These are phyloP conservation scores for Indicator indicator DNA, from an alignment of 2,113 vertebrate genomes.

Conservation along the genomic window DNA sequence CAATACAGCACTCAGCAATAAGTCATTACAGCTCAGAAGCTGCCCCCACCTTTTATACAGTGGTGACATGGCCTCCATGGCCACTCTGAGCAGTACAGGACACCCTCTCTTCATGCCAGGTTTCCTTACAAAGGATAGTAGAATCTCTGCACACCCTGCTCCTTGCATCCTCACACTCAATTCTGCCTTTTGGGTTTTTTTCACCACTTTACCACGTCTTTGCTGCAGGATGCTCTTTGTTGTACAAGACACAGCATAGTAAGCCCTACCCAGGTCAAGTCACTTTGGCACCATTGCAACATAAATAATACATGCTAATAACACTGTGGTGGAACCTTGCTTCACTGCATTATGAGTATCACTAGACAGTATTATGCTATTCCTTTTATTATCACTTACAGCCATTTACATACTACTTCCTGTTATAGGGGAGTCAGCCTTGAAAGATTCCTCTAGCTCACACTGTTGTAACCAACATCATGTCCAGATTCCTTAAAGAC, in stretches of 20 bases:
- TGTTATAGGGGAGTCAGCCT: not conserved
- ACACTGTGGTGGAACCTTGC: not conserved
- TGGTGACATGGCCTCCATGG: not conserved
- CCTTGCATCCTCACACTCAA: not conserved
- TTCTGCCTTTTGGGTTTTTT: not conserved
- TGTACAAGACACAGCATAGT: not conserved
- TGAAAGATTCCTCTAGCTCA: not conserved
- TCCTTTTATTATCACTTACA: not conserved
- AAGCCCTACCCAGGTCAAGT: not conserved
- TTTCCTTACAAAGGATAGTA: not conserved
- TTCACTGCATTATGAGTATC: not conserved
- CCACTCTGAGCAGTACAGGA: not conserved
- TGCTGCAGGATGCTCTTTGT: accelerated
- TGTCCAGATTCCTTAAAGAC: not conserved
- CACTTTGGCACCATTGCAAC: not conserved
- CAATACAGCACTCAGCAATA: not conserved
- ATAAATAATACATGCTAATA: not conserved
- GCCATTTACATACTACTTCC: not conserved
- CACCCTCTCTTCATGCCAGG: accelerated
- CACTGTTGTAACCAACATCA: not conserved
- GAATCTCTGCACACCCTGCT: not conserved
- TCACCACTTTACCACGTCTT: not conserved
- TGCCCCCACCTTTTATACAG: not conserved
- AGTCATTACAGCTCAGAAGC: not conserved
- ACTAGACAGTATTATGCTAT: not conserved